Evolutionary conservation across 30 jellyfish, hydroid and myxozoan species (phyloP).

Genomic region (Pseudorhiza aurosa): DNA sequence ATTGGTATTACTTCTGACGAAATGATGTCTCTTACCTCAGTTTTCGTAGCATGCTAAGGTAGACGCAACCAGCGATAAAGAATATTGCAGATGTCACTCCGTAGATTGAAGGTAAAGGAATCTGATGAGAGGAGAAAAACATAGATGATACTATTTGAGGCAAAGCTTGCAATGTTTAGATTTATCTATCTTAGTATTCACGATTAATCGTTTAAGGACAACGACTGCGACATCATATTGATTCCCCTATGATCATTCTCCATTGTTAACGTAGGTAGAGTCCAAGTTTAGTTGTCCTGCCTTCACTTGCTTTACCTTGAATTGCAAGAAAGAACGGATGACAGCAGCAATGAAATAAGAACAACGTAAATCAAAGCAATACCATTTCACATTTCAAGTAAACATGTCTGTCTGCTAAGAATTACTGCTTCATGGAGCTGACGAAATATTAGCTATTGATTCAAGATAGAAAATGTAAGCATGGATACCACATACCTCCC

Average conservation of each 20-base stretch:
- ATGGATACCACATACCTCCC: conserved; percentile 90
- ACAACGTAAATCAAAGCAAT: conserved; percentile 66
- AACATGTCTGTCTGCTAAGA: background rate
- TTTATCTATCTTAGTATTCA: too few species aligned
- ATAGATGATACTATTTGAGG: background rate
- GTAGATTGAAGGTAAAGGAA: conserved; percentile 80
- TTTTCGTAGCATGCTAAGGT: conserved; percentile 53
- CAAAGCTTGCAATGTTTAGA: background rate
- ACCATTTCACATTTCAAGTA: conserved; percentile 81
- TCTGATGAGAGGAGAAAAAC: conserved; percentile 30
- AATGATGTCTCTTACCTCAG: conserved; percentile 46
- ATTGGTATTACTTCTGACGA: too few species aligned
- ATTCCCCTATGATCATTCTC: too few species aligned
- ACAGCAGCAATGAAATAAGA: conserved; percentile 78
- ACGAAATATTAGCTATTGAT: background rate
- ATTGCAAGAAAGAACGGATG: conserved; percentile 86
- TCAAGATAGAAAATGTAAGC: background rate
- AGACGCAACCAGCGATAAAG: conserved; percentile 76
- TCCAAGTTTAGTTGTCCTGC: conserved; percentile 41
- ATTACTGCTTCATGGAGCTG: background rate
- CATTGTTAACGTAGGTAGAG: background rate
- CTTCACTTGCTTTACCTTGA: conserved; percentile 81
- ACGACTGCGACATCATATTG: too few species aligned
- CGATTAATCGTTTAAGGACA: too few species aligned
- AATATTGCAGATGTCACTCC: conserved; percentile 76